Evolutionary conservation across 2,113 vertebrate species (phyloP), one percentile per base, ranked within the genome.

Genomic region (Xyliphius kryptos): DNA sequence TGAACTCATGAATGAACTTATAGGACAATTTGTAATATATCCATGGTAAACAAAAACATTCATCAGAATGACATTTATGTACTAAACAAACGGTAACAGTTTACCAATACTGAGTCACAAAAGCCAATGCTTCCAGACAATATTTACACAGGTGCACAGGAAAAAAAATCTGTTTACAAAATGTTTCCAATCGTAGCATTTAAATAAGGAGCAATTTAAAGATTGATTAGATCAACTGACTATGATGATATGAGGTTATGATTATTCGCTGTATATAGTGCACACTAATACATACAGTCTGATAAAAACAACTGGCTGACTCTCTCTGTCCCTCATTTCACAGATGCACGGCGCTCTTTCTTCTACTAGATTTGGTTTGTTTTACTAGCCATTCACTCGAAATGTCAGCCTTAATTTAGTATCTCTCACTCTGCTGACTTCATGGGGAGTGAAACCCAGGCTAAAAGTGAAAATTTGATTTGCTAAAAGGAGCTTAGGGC

Each of bases 401-500:
- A 88, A 87, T 91, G 91, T 92, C 91, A 91, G 88, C 88, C 89
- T 91, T 93, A 91, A 94, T 97, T 96, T 92, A 93, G 87, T 88
- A 89, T 85, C 86, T 90, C 90, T 91, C 89, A 91, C 89, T 91
- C 86, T 90, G 87, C 89, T 86, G 89, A 90, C 91, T 89, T 85
- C 88, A 87, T 86, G 79, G 85, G 87, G 88, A 85, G 83, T 77
- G 86, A 91, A 93, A 78, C 91, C 86, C 82, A 88, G 87, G 88
- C 90, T 89, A 90, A 92, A 92, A 94, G 90, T 92, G 89, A 92
- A 93, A 89, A 91, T 93, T 92, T 97, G 91, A 97, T 97, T 96
- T 97, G 92, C 91, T 97, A 96, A 97, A 95, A 96, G 91, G 90
- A 95, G 91, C 92, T 90, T 89, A 92, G 89, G 91, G 91, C 89